Evolutionary conservation across 1,140 invertebrate genomes (phyloP).

Genomic region (Venturia canescens): DNA sequence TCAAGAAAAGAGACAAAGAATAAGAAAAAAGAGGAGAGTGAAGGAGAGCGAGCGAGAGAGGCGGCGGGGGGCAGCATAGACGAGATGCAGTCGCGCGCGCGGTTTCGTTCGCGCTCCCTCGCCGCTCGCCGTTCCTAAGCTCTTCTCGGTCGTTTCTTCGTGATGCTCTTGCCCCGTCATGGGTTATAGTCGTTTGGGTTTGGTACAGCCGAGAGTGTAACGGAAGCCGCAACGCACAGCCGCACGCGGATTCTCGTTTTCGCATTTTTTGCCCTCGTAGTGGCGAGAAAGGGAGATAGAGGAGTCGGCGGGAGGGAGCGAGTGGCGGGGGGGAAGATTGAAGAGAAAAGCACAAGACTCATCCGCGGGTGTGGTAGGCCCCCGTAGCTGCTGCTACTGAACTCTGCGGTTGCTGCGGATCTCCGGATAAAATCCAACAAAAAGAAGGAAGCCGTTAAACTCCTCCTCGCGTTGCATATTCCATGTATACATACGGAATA

Average conservation of each 20-base stretch:
- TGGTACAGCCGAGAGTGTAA: constrained; percentile 21
- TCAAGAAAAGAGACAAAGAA: constrained; percentile 26
- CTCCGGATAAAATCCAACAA: constrained; percentile 26
- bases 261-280: constrained; percentile 45
- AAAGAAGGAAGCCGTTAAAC: constrained; percentile 16
- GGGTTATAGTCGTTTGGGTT: constrained; percentile 19
- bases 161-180: constrained; percentile 31
- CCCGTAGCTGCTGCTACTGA: constrained; percentile 16
- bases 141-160: constrained; percentile 9
- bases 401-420: constrained; percentile 17
- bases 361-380: constrained; percentile 32
- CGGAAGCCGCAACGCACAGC: constrained; percentile 45
- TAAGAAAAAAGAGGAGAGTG: constrained; percentile 1
- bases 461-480: background rate
- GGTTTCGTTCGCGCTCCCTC: constrained; percentile 16
- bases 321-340: background rate
- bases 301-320: constrained; percentile 1
- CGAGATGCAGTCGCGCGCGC: constrained; percentile 20
- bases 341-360: constrained; percentile 23
- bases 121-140: background rate
- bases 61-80: constrained; percentile 12
- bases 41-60: background rate
- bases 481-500: background rate
- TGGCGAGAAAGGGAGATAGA: constrained; percentile 2
- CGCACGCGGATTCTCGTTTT: constrained; percentile 44